Conservation (phyloP, 2,797 vertebrate species). For the Gymnoscopelus microlampas region DNA sequence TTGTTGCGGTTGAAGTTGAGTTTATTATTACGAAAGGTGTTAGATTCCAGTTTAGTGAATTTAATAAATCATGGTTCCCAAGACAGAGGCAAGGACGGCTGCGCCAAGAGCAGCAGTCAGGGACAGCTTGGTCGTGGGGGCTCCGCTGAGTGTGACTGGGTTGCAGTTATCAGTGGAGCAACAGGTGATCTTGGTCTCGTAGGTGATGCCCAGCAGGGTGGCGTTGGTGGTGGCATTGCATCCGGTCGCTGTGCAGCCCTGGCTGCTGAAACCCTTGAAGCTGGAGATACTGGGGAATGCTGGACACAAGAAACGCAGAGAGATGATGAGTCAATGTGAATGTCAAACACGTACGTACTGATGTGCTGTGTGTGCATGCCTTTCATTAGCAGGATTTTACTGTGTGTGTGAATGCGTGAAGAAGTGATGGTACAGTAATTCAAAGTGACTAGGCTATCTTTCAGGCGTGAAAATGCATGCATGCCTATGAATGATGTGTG, state of each 20-base stretch:
- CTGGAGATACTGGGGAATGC: conserved; percentile 20
- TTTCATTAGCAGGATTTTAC: neutral
- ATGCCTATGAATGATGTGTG: neutral
- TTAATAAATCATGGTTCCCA: conserved; percentile 52
- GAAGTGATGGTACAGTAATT: neutral
- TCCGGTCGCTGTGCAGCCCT: conserved; percentile 23
- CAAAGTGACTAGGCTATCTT: neutral
- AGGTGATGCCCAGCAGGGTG: neutral
- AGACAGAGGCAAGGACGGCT: conserved; percentile 54
- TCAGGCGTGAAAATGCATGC: neutral
- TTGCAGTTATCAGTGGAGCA: conserved; percentile 67
- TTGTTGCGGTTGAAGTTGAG: too few species aligned
- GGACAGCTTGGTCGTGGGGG: conserved; percentile 55
- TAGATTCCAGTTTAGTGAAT: neutral
- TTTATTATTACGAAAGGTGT: too few species aligned
- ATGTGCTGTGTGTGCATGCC: neutral
- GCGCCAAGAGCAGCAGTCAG: conserved; percentile 30
- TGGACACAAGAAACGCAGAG: conserved; percentile 37
- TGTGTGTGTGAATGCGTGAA: neutral
- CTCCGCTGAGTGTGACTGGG: conserved; percentile 21
- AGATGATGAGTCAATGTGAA: neutral
- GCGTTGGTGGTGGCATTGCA: neutral
- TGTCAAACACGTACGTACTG: neutral
- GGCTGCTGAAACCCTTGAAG: conserved; percentile 54
- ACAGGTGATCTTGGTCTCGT: neutral